Evolutionary conservation across 2,797 vertebrate species (phyloP).

Genomic region (Brotula barbata): DNA sequence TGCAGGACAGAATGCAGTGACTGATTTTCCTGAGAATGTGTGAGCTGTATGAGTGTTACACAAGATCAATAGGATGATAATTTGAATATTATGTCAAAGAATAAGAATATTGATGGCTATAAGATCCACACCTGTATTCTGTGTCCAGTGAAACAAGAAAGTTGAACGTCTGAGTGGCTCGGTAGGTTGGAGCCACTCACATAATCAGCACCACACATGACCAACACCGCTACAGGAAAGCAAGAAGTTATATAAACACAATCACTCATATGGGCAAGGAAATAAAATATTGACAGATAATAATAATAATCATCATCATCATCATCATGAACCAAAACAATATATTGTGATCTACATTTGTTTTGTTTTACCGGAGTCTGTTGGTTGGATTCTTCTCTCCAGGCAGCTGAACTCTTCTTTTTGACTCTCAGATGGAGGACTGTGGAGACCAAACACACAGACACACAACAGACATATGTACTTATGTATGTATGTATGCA

Average conservation of each 20-base stretch:
- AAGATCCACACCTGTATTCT: conserved; percentile 92
- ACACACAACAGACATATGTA: no score
- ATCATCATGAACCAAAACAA: no score
- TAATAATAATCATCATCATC: no score
- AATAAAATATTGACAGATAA: no score
- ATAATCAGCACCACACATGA: conserved; percentile 83
- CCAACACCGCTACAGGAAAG: conserved; percentile 33
- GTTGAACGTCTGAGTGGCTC: conserved; percentile 90
- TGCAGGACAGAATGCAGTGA: not conserved
- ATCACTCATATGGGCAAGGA: no score
- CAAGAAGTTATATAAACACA: not conserved
- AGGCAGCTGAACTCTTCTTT: conserved; percentile 77
- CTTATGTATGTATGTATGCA: no score
- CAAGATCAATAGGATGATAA: no score
- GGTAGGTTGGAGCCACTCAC: conserved; percentile 94
- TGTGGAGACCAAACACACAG: conserved; percentile 38
- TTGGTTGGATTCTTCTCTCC: conserved; percentile 78
- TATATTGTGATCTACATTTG: no score
- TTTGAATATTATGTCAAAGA: no score
- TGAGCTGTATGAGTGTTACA: no score
- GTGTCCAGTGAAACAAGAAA: conserved; percentile 92
- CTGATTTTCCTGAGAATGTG: no score
- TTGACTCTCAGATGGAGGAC: conserved; percentile 84
- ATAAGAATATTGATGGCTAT: no score
- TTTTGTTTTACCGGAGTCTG: conserved; percentile 68